Conservation (phyloP, 64 coral and sea anemone genomes). For the Dendrophyllia cribrosa region DNA sequence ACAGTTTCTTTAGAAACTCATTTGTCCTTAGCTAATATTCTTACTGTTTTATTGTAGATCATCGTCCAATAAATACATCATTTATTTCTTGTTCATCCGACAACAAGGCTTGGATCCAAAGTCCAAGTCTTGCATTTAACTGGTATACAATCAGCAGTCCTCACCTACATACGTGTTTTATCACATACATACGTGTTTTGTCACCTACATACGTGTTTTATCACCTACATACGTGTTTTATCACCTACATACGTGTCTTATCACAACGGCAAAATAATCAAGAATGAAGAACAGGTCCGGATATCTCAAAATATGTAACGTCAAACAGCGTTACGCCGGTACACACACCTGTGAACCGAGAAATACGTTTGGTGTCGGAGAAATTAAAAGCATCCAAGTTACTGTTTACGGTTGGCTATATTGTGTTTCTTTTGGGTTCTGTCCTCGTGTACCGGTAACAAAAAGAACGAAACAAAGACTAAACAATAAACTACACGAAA, state of each 20-base stretch:
- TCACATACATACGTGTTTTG: slow-evolving; percentile 3
- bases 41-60: background rate
- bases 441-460: too few species aligned
- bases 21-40: too few species aligned
- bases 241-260: slow-evolving; percentile 11
- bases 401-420: too few species aligned
- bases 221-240: too few species aligned
- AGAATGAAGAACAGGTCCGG: slow-evolving; percentile 29
- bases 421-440: too few species aligned
- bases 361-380: too few species aligned
- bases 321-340: background rate
- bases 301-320: slow-evolving; percentile 50
- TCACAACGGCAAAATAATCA: slow-evolving; percentile 29
- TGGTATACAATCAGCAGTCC: slow-evolving; percentile 13
- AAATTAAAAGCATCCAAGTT: too few species aligned
- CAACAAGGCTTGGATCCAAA: background rate
- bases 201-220: background rate
- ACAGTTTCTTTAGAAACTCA: too few species aligned
- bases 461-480: too few species aligned
- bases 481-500: too few species aligned
- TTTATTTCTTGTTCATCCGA: slow-evolving; percentile 14
- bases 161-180: too few species aligned
- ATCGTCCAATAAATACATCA: background rate
- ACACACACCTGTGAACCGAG: background rate
- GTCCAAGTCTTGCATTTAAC: background rate